These are phyloP conservation scores for Ormyrus pomaceus DNA, from an alignment of 2,888 invertebrate species.

Conservation along the genomic window DNA sequence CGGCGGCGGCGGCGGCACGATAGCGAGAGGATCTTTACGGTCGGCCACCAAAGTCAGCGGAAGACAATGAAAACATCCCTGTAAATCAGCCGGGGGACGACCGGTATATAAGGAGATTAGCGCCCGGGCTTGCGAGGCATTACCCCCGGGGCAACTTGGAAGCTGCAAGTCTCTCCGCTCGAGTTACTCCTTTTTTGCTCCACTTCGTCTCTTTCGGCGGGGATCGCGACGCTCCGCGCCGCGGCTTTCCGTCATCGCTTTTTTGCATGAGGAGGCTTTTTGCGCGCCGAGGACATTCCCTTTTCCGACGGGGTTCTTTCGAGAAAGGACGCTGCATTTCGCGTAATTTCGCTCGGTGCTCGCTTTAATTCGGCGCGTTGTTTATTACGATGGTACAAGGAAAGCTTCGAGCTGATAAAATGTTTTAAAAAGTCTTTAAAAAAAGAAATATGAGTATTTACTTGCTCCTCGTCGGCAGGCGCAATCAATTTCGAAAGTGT, in stretches of 20 bases:
- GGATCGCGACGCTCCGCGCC: conserved; percentile 1
- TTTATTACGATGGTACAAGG: too few relatives aligned
- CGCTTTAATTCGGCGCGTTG: neutral
- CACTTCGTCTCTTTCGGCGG: conserved; percentile 4
- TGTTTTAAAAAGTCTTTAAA: too few relatives aligned
- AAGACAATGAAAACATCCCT: conserved; percentile 73
- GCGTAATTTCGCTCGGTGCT: conserved; percentile 19
- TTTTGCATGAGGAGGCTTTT: neutral
- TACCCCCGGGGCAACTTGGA: conserved; percentile 63
- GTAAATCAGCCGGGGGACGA: conserved; percentile 68
- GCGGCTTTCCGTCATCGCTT: neutral
- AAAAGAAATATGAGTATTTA: too few relatives aligned
- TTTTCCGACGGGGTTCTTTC: neutral
- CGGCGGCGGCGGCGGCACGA: neutral
- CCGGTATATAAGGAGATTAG: conserved; percentile 69
- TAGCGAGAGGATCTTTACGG: conserved; percentile 58
- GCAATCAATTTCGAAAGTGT: too few relatives aligned
- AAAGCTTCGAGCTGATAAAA: too few relatives aligned
- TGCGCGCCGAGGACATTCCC: too few relatives aligned
- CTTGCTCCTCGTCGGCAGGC: too few relatives aligned
- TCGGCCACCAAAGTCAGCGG: conserved; percentile 59
- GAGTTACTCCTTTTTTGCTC: neutral
- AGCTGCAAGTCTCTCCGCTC: conserved; percentile 52
- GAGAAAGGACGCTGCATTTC: neutral
- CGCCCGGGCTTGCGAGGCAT: conserved; percentile 68